Evolutionary conservation across 1,140 invertebrate genomes (phyloP).

Genomic region (Eciton burchellii): DNA sequence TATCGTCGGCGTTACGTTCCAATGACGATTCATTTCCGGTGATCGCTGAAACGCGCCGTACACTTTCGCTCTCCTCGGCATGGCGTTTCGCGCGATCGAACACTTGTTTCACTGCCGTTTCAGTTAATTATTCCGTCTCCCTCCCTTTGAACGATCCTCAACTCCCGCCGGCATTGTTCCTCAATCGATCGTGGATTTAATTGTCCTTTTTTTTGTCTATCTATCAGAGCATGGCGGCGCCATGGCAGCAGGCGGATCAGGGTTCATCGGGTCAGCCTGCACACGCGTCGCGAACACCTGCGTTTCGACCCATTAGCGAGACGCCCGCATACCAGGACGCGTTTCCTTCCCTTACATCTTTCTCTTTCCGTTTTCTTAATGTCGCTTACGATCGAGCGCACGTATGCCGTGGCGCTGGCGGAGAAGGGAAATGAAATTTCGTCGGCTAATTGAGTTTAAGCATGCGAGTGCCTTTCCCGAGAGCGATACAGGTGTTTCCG

Average conservation of each 20-base stretch:
- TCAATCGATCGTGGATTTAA: constrained; percentile 9
- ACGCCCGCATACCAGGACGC: constrained; percentile 45
- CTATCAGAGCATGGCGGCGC: constrained; percentile 70
- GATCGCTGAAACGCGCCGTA: not conserved
- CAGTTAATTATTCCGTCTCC: not conserved
- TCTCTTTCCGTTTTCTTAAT: constrained; percentile 11
- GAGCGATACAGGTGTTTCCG: constrained; percentile 66
- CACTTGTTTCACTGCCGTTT: not conserved
- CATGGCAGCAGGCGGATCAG: constrained; percentile 63
- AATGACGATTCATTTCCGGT: not conserved
- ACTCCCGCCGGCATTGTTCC: not conserved
- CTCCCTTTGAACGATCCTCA: not conserved
- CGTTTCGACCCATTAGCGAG: constrained; percentile 64
- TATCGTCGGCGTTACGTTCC: not conserved
- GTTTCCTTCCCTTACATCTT: not conserved
- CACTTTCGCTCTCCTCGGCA: not conserved
- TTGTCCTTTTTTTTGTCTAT: constrained; percentile 42
- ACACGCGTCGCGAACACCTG: constrained; percentile 70
- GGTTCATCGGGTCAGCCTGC: constrained; percentile 72
- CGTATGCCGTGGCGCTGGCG: constrained; percentile 30
- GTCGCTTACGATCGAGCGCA: constrained; percentile 16
- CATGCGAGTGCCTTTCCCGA: constrained; percentile 65
- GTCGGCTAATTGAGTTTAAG: constrained; percentile 74
- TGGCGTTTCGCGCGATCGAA: not conserved
- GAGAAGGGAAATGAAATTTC: constrained; percentile 74